Base-by-base conservation (phyloP, 1,140 invertebrate species). In the Hesperophylax magnus region DNA sequence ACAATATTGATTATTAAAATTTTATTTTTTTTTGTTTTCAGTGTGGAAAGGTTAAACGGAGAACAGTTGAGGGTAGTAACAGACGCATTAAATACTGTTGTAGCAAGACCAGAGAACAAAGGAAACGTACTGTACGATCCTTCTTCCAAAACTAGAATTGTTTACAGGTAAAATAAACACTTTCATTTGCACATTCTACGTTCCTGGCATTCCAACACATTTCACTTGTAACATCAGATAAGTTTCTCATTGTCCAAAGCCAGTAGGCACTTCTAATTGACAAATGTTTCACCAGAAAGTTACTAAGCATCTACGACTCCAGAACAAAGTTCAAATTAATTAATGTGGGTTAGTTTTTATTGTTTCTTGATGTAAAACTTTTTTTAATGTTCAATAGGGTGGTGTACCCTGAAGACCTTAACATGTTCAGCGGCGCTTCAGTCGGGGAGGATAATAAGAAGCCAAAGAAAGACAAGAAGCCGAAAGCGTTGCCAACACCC, bases 331-430 rank as follows among this genome's bases (percentile, higher is more conserved):
- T 2, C 31, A 31, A 31, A 31, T 31, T 31, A 31, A 7, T 31
- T 3, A 3, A 3, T 39, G 7, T 3, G 9, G 9, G 34, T 39
- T 39, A 27, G 27, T 27, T 27, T 5, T 27, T 2, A 27, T 27
- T 2, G 27, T 27, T 27, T 27, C 39, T 47, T 11, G 3, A 14
- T 14, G 39, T 14, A 47, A 2, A 47, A 47, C 39, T 47, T 14
- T 47, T 47, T 0, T 11, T 47, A 3, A 47, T 47, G 39, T 47
- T 14, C 9, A 47, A 14, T 61, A 84, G 83, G 78, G 81, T 84
- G 18, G 71, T 84, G 22, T 82, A 84, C 69, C 83, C 83, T 0
- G 83, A 84, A 80, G 83, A 84, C 39, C 54, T 84, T 18, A 84
- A 84, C 71, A 52, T 84, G 39, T 84, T 61, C 61, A 76, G 65